Evolutionary conservation across 1,140 invertebrate genomes (phyloP), one percentile per base, ranked within the genome.

Genomic region (Vanessa tameamea): DNA sequence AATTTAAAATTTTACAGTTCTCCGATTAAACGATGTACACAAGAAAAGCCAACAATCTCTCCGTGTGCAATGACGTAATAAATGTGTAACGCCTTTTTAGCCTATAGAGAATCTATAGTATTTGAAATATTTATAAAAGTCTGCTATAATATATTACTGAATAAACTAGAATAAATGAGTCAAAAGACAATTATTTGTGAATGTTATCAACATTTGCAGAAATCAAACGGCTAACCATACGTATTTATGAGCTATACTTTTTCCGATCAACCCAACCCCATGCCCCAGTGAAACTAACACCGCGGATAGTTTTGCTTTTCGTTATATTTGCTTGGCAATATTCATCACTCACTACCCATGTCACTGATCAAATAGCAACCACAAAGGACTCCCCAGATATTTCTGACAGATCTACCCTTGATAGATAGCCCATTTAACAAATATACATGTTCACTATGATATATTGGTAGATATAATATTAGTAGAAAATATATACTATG

Each of bases 261-360:
- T 79, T 73, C 79, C 80, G 75, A 76, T 74, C 75, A 78, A 81
- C 82, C 83, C 82, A 82, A 90, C 89, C 88, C 87, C 76, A 87
- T 83, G 87, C 90, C 89, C 87, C 76, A 87, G 86, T 92, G 90
- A 88, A 91, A 92, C 86, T 85, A 82, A 92, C 82, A 91, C 90
- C 88, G 73, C 82, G 64, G 81, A 90, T 92, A 91, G 90, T 92
- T 92, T 89, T 89, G 90, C 89, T 90, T 91, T 90, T 86, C 91
- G 88, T 92, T 78, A 92, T 92, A 92, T 92, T 92, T 92, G 87
- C 86, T 75, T 87, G 84, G 87, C 91, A 91, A 92, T 91, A 92
- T 92, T 91, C 89, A 92, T 92, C 91, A 89, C 86, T 92, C 91
- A 92, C 89, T 73, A 84, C 81, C 83, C 85, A 85, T 87, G 89